These are phyloP conservation scores for Centropus unirufus DNA, from an alignment of 2,113 vertebrate species.

Conservation along the genomic window DNA sequence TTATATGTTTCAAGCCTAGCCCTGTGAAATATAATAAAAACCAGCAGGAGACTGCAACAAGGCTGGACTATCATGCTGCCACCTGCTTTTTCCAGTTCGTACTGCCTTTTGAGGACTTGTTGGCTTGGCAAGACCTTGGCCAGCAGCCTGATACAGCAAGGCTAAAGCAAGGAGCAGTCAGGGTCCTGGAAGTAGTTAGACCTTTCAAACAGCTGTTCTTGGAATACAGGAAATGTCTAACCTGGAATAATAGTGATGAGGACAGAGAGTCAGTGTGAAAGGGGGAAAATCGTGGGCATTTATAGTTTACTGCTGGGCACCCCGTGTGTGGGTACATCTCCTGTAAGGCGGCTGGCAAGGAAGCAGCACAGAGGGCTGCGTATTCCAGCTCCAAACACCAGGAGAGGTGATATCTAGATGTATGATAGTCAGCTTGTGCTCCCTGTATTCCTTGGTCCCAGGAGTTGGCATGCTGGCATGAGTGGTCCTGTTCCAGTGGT, in stretches of 20 bases:
- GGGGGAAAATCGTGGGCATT: not conserved
- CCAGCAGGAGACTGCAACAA: slow-evolving; percentile 27
- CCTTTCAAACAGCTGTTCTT: not conserved
- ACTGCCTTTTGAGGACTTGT: not conserved
- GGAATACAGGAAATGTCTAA: not conserved
- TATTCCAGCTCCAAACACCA: not conserved
- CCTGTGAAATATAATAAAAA: slow-evolving; percentile 57
- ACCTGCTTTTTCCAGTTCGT: slow-evolving; percentile 13
- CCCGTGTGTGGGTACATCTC: not conserved
- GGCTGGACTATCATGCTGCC: slow-evolving; percentile 29
- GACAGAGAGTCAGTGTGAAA: not conserved
- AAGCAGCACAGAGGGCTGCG: not conserved
- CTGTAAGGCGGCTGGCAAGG: not conserved
- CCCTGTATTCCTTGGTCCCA: not conserved
- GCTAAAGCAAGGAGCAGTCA: not conserved
- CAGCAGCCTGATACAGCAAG: not conserved
- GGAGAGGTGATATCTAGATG: not conserved
- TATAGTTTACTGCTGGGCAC: not conserved
- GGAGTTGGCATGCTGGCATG: not conserved
- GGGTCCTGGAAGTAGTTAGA: not conserved
- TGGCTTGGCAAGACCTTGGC: not conserved
- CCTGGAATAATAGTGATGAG: not conserved
- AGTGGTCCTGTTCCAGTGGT: rapidly evolving
- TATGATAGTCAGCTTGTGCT: not conserved
- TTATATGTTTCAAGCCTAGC: slow-evolving; percentile 45